A percentile compares a stretch with the other conserved stretches of the same genome.
Conservation (phyloP, 2,113 vertebrate genomes). For the Hippocampus guttulatus region DNA sequence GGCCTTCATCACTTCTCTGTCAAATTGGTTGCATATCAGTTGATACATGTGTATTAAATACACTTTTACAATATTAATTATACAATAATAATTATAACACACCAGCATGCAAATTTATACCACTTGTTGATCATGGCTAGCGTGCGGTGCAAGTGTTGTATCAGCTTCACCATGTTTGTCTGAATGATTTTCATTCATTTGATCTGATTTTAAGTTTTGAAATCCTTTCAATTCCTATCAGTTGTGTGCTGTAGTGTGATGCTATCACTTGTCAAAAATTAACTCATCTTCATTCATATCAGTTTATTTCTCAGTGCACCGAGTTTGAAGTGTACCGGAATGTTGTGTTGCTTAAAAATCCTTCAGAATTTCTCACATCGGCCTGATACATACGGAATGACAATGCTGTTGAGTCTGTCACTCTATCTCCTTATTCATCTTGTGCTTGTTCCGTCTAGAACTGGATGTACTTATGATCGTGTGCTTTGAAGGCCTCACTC, state of each 20-base stretch:
- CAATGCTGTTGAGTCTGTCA: neutral
- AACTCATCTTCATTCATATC: neutral
- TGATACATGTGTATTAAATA: no score
- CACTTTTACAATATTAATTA: no score
- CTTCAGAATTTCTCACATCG: neutral
- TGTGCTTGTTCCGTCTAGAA: neutral
- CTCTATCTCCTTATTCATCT: neutral
- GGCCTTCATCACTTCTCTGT: no score
- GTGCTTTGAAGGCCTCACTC: neutral
- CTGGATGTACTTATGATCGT: neutral
- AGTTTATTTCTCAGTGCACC: no score
- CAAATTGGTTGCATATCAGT: no score
- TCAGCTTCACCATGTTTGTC: neutral
- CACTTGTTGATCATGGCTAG: no score
- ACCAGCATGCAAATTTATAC: no score
- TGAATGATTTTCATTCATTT: neutral
- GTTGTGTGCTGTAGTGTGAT: neutral
- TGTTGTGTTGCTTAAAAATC: neutral
- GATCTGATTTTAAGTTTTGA: neutral
- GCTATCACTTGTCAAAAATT: slow-evolving; percentile 1
- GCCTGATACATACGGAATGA: neutral
- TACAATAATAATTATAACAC: no score
- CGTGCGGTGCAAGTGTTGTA: neutral
- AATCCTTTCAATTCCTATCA: neutral
- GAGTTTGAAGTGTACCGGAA: neutral